phyloP scores from a whole-genome alignment of 64 coral and sea anemone genomes.

The Catalaphyllia jardinei region DNA sequence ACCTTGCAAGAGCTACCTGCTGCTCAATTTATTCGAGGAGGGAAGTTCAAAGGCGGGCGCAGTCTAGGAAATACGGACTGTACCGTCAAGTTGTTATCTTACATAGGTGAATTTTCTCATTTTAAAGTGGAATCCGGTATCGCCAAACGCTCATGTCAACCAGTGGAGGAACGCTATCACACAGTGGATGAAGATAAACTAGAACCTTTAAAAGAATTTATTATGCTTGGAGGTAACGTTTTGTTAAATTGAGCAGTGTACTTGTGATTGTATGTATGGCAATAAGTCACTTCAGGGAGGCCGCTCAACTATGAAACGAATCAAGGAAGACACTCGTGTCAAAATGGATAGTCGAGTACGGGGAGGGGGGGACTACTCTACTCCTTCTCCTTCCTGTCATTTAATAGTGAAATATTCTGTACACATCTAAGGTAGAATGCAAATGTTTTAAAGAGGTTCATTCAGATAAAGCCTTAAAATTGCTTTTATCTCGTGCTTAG shows the following conservation, averaged over 20 bases:
- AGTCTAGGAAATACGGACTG: neutral
- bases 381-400: too few relatives aligned
- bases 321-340: neutral
- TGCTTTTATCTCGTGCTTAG: neutral
- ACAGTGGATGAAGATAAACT: neutral
- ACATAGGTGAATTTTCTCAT: neutral
- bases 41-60: neutral
- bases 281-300: neutral
- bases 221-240: constrained; percentile 11
- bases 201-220: constrained; percentile 18
- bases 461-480: neutral
- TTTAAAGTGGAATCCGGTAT: neutral
- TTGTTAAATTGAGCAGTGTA: neutral
- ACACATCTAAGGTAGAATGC: neutral
- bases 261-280: neutral
- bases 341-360: too few relatives aligned
- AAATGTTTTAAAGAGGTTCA: neutral
- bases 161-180: neutral
- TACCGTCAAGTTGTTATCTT: neutral
- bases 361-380: too few relatives aligned
- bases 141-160: neutral
- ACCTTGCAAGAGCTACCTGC: too few relatives aligned
- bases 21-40: too few relatives aligned
- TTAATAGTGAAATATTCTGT: too few relatives aligned
- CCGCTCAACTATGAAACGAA: neutral